Conservation (phyloP, 2,888 invertebrate genomes). For the Physocephala rufipes region DNA sequence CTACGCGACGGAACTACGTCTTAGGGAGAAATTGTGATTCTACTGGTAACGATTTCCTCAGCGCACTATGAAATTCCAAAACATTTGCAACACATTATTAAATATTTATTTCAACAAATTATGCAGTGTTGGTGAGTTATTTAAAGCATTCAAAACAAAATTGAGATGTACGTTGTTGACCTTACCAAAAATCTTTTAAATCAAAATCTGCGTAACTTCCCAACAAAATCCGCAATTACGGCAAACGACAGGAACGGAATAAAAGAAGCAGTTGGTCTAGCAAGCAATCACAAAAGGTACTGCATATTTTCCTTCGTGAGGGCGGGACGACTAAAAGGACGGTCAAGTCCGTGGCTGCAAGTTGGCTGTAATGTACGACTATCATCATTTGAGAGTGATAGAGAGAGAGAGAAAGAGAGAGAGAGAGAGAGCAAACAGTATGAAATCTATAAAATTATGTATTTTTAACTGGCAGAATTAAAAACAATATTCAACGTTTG, state of each 20-base stretch:
- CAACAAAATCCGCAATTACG: conserved; percentile 9
- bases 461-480: conserved; percentile 42
- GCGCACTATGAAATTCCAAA: conserved; percentile 27
- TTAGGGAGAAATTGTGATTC: conserved; percentile 26
- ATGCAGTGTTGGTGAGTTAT: conserved; percentile 54
- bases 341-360: conserved; percentile 7
- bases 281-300: conserved; percentile 14
- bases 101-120: conserved; percentile 28
- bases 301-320: conserved; percentile 7
- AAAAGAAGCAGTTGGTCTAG: neutral
- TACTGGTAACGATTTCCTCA: conserved; percentile 28
- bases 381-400: conserved; percentile 18
- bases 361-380: conserved; percentile 19
- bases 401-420: too few relatives aligned
- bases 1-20: conserved; percentile 26
- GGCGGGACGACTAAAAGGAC: conserved; percentile 25
- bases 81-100: conserved; percentile 30
- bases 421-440: conserved; percentile 57
- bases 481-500: conserved; percentile 45
- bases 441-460: conserved; percentile 62
- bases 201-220: conserved; percentile 23
- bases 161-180: conserved; percentile 44
- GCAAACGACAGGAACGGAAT: conserved; percentile 8
- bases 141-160: conserved; percentile 52
- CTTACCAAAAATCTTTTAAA: conserved; percentile 35